These are phyloP conservation scores for Drosophila tristis DNA, from an alignment of 1,140 invertebrate species.

Conservation along the genomic window DNA sequence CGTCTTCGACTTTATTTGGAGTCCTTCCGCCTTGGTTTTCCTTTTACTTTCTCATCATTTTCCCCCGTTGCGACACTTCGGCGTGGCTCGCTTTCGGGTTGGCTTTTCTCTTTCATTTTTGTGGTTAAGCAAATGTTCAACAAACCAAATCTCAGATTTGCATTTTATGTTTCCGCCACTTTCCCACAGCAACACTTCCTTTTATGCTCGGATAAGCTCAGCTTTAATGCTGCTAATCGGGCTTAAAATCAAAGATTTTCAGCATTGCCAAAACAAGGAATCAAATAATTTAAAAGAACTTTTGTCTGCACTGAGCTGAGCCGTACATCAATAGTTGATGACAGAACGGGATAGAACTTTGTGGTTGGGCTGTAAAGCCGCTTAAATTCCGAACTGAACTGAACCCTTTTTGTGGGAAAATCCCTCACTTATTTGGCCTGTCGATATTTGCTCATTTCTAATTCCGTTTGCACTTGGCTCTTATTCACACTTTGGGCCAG, in stretches of 20 bases:
- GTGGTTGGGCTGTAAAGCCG: slow-evolving; percentile 48
- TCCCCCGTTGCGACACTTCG: slow-evolving; percentile 30
- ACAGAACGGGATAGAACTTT: slow-evolving; percentile 34
- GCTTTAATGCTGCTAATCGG: slow-evolving; percentile 75
- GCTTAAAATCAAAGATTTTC: slow-evolving; percentile 67
- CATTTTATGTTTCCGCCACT: slow-evolving; percentile 67
- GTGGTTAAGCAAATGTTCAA: slow-evolving; percentile 82
- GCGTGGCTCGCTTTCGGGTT: background rate
- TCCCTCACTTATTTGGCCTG: slow-evolving; percentile 55
- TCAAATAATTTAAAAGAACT: slow-evolving; percentile 46
- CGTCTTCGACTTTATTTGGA: slow-evolving; percentile 56
- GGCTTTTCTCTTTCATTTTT: slow-evolving; percentile 60
- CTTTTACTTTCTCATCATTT: slow-evolving; percentile 30
- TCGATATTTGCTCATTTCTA: slow-evolving; percentile 55
- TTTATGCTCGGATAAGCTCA: slow-evolving; percentile 63
- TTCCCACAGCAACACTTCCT: slow-evolving; percentile 16
- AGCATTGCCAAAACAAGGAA: slow-evolving; percentile 9
- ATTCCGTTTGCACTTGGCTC: slow-evolving; percentile 43
- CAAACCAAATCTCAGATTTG: slow-evolving; percentile 81
- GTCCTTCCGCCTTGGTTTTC: slow-evolving; percentile 43
- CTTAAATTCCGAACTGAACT: slow-evolving; percentile 38
- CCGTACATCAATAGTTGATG: slow-evolving; percentile 31
- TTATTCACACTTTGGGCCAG: slow-evolving; percentile 63
- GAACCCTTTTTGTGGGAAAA: slow-evolving; percentile 37
- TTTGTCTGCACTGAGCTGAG: background rate